Percentiles rank a stretch among this genome's conserved stretches.
phyloP scores from a whole-genome alignment of 2,888 invertebrate genomes.

The Timandra comae region DNA sequence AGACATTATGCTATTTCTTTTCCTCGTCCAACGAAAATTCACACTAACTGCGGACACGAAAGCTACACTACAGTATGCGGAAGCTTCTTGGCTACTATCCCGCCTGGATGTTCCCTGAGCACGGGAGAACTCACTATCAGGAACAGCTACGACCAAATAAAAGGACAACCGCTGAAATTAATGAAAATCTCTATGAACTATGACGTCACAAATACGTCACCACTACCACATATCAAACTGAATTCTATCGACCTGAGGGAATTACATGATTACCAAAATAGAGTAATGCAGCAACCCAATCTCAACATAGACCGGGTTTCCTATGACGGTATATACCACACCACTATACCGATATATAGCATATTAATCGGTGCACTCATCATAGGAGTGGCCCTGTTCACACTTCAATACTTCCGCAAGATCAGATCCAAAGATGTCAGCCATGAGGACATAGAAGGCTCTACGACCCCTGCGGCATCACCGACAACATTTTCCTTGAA shows the following conservation, averaged over 20 bases:
- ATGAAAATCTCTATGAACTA: background rate
- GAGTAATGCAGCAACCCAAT: constrained; percentile 3
- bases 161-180: constrained; percentile 3
- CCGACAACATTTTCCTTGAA: too few relatives aligned
- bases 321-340: constrained; percentile 8
- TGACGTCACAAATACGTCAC: background rate
- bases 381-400: too few relatives aligned
- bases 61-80: constrained; percentile 6
- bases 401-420: too few relatives aligned
- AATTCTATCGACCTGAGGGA: background rate
- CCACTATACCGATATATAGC: constrained; percentile 10
- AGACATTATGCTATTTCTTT: constrained; percentile 16
- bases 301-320: background rate
- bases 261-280: background rate
- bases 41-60: constrained; percentile 12
- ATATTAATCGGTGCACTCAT: constrained; percentile 3
- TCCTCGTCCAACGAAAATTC: constrained; percentile 11
- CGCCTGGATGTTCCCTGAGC: background rate
- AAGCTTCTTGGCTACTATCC: constrained; percentile 2
- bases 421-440: too few relatives aligned
- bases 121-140: constrained; percentile 1
- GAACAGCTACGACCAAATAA: constrained; percentile 3
- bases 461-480: too few relatives aligned
- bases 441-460: too few relatives aligned
- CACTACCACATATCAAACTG: background rate